These are phyloP conservation scores for Sporophila hypoxantha DNA, from an alignment of 2,113 vertebrate species.

Conservation along the genomic window DNA sequence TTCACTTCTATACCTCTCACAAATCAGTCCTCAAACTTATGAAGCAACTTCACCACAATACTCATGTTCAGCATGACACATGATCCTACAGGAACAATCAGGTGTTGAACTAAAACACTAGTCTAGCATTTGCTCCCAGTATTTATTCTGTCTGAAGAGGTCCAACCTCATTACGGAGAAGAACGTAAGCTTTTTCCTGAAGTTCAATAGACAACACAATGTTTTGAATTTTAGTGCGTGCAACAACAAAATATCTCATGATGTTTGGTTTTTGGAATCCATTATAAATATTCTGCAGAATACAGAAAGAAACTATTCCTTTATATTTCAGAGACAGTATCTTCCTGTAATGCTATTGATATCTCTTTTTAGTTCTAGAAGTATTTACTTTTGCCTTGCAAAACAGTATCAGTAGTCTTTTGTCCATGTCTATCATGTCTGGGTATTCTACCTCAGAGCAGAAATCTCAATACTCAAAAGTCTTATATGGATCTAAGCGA, in stretches of 20 bases:
- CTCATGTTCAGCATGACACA: neutral
- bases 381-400: neutral
- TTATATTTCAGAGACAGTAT: neutral
- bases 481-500: neutral
- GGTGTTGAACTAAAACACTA: neutral
- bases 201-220: neutral
- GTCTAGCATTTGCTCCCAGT: neutral
- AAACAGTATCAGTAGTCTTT: neutral
- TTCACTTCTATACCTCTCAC: neutral
- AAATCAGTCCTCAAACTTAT: neutral
- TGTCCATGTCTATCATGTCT: neutral
- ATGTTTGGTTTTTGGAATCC: neutral
- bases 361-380: neutral
- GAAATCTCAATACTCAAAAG: neutral
- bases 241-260: neutral
- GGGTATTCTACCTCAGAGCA: neutral
- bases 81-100: neutral
- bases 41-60: neutral
- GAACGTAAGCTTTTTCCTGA: neutral
- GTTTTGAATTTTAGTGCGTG: neutral
- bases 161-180: neutral
- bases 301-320: neutral
- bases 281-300: neutral
- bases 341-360: neutral
- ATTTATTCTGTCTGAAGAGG: neutral